Evolutionary conservation across 2,113 vertebrate genomes (phyloP).

Genomic region (Neotoma lepida): DNA sequence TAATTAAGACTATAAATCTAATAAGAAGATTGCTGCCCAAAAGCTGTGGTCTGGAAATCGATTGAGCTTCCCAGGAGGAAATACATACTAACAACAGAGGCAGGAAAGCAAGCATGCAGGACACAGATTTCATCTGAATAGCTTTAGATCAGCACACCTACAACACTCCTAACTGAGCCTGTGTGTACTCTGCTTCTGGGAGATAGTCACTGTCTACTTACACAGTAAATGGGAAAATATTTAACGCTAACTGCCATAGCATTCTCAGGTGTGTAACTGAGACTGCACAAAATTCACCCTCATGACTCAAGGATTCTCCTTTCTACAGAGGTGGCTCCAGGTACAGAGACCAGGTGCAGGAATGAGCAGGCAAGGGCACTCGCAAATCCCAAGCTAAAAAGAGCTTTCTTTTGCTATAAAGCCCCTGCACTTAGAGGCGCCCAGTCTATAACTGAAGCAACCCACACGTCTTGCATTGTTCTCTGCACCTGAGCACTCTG

Average conservation of each 20-base stretch:
- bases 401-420: neutral
- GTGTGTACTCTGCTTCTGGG: neutral
- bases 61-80: neutral
- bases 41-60: conserved; percentile 4
- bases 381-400: neutral
- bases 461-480: neutral
- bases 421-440: neutral
- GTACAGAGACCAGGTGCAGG: rapidly evolving
- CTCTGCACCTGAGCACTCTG: neutral
- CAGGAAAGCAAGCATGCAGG: neutral
- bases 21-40: conserved; percentile 10
- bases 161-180: neutral
- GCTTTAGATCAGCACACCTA: neutral
- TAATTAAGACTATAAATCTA: conserved; percentile 33
- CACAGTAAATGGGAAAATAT: conserved; percentile 27
- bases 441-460: neutral
- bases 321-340: neutral
- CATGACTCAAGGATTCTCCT: neutral
- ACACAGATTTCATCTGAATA: neutral
- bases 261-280: neutral
- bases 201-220: neutral
- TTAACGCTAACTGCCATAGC: neutral
- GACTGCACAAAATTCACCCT: neutral
- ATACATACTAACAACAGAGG: neutral
- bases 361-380: neutral